A percentile compares a stretch with the other conserved stretches of the same genome.
phyloP scores from a whole-genome alignment of 2,888 invertebrate species.

The Agrotis segetum region DNA sequence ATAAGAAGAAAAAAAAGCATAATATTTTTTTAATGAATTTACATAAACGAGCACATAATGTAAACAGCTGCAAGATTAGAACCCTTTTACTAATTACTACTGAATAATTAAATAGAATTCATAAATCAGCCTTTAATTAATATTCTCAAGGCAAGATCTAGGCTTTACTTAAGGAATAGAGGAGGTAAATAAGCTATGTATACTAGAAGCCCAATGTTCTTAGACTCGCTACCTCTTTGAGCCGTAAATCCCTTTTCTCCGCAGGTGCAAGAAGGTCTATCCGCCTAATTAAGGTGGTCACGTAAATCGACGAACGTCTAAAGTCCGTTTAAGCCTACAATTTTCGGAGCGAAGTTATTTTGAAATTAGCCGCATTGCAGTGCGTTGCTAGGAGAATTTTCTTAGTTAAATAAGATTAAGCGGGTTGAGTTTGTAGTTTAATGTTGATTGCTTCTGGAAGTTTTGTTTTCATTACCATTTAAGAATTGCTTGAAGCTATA shows the following conservation, averaged over 20 bases:
- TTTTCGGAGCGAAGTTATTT: conserved; percentile 71
- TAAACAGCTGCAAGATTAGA: too few species aligned
- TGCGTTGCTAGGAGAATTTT: conserved; percentile 52
- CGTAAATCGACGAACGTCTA: conserved; percentile 76
- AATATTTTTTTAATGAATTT: background rate
- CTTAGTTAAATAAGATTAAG: conserved; percentile 47
- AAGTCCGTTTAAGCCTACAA: conserved; percentile 77
- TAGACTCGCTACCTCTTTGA: conserved; percentile 68
- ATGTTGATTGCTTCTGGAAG: conserved; percentile 44
- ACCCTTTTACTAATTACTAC: background rate
- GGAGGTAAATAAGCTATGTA: conserved; percentile 48
- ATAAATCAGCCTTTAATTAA: conserved; percentile 17
- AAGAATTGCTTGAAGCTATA: conserved; percentile 8
- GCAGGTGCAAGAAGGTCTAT: conserved; percentile 83
- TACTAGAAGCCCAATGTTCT: conserved; percentile 57
- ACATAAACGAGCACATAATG: background rate
- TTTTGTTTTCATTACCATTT: conserved; percentile 15
- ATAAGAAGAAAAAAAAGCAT: background rate
- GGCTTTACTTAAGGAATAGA: conserved; percentile 34
- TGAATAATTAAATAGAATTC: background rate
- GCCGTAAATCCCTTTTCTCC: conserved; percentile 78
- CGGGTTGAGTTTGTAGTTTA: conserved; percentile 47
- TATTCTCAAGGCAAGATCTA: conserved; percentile 21
- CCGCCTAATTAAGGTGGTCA: conserved; percentile 83
- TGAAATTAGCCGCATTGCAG: conserved; percentile 74